Evolutionary conservation across 2,888 invertebrate genomes (phyloP).

Genomic region (Drosophila flavopinicola): DNA sequence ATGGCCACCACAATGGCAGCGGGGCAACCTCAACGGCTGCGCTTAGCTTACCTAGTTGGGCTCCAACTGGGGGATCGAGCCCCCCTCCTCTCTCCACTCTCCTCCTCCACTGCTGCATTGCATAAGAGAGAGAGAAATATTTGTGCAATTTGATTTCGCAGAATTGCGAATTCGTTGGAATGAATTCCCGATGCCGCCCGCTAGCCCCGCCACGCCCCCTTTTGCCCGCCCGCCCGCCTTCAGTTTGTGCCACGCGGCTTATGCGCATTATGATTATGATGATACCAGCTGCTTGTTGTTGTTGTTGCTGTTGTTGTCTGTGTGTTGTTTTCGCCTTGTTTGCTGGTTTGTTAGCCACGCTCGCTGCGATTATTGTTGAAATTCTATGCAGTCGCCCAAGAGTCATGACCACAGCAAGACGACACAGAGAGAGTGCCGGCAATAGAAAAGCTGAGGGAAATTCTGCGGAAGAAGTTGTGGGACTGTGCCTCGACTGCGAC

Average conservation of each 20-base stretch:
- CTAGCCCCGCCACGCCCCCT: too few species aligned
- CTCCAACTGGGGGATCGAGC: slow-evolving; percentile 58
- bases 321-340: slow-evolving; percentile 77
- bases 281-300: slow-evolving; percentile 56
- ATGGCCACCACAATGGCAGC: slow-evolving; percentile 69
- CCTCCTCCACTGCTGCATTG: slow-evolving; percentile 50
- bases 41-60: slow-evolving; percentile 68
- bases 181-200: slow-evolving; percentile 61
- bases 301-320: slow-evolving; percentile 31
- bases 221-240: slow-evolving; percentile 27
- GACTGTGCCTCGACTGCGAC: slow-evolving; percentile 21
- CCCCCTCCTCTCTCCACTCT: slow-evolving; percentile 6
- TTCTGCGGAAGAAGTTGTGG: slow-evolving; percentile 68
- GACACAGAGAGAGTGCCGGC: slow-evolving; percentile 26
- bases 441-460: slow-evolving; percentile 67
- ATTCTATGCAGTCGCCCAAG: slow-evolving; percentile 72
- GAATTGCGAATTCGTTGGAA: slow-evolving; percentile 83
- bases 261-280: slow-evolving; percentile 80
- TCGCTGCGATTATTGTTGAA: slow-evolving; percentile 74
- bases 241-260: slow-evolving; percentile 59
- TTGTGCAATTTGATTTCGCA: slow-evolving; percentile 81
- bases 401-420: slow-evolving; percentile 65
- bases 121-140: slow-evolving; percentile 77
- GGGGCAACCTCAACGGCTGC: slow-evolving; percentile 41
- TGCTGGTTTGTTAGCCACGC: slow-evolving; percentile 76